Conservation (phyloP, 2,113 vertebrate genomes). For the Salvelinus namaycush region DNA sequence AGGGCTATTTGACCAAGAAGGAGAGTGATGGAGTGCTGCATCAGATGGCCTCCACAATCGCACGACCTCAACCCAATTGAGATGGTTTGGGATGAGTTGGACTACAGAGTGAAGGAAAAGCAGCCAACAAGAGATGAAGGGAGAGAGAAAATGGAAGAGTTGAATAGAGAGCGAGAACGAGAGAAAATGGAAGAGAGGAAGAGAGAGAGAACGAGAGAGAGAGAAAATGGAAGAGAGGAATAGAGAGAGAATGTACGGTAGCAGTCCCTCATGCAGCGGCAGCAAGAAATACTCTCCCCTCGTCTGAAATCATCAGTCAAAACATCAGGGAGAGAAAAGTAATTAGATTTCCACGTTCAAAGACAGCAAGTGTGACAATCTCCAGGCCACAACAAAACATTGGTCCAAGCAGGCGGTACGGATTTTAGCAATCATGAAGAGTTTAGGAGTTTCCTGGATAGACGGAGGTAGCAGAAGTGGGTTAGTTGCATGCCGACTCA, state of each 20-base stretch:
- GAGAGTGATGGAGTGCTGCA: too few species aligned
- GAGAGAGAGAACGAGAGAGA: not conserved
- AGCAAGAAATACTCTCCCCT: conserved; percentile 13
- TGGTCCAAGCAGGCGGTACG: conserved; percentile 6
- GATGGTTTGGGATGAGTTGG: too few species aligned
- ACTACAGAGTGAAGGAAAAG: too few species aligned
- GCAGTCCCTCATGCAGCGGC: not conserved
- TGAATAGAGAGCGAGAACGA: not conserved
- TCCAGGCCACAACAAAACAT: conserved; percentile 24
- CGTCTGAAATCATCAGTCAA: conserved; percentile 14
- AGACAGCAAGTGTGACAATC: conserved; percentile 21
- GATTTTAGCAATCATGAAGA: conserved; percentile 22
- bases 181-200: too few species aligned
- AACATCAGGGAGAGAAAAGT: not conserved
- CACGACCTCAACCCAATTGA: too few species aligned
- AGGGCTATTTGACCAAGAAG: too few species aligned
- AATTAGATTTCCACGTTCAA: conserved; percentile 19
- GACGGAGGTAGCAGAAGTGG: conserved; percentile 16
- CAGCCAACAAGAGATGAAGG: not conserved
- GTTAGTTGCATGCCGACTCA: conserved; percentile 47
- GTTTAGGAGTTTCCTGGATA: conserved; percentile 24
- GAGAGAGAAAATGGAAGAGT: not conserved
- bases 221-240: too few species aligned
- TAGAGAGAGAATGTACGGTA: not conserved
- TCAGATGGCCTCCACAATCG: too few species aligned